Evolutionary conservation across 2,113 vertebrate species (phyloP), one percentile per base, ranked within the genome.

Genomic region (Forbesichthys agassizii): DNA sequence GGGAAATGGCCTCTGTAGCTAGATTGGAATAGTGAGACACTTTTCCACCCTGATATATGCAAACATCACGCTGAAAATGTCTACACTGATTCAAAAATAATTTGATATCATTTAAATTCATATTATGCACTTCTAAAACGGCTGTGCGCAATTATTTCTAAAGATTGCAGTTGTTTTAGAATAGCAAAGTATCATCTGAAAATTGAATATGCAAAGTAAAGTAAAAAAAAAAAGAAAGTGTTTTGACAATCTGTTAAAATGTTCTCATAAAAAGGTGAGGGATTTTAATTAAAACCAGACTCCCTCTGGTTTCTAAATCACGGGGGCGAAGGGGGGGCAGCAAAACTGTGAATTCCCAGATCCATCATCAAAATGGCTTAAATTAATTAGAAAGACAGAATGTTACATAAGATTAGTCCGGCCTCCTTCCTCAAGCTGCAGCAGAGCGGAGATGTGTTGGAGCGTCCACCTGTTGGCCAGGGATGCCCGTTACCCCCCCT

Each of bases 361-460:
- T 68, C 70, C 58, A 68, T 79, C 68, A 77, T 79, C 73, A 76
- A 79, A 79, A 72, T 65, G 12, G 66, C 61, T 74, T 66, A 66
- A 78, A 76, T 82, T 78, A 86, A 89, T 88, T 82, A 80, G 77
- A 88, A 84, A 73, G 60, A 82, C 74, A 78, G 81, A 79, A 76
- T 62, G 66, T 64, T 81, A 70, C 66, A 64, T 11, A 54, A 75
- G 73, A 72, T 78, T 64, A 27, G 61, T 18, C 49, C 20, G 56
- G 57, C 64, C 27, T 27, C 27, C 27, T 27, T 2, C 27, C 27
- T 27, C 65, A 67, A 63, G 61, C 48, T 71, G 74, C 71, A 61
- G 58, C 78, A 18, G 79, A 75, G 75, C 54, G 80, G 82, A 81
- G 80, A 78, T 69, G 47, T 70, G 36, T 42, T 42, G 36, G 36